These are phyloP conservation scores for Ornithorhynchus anatinus DNA, from an alignment of 2,113 vertebrate genomes.

Conservation along the genomic window DNA sequence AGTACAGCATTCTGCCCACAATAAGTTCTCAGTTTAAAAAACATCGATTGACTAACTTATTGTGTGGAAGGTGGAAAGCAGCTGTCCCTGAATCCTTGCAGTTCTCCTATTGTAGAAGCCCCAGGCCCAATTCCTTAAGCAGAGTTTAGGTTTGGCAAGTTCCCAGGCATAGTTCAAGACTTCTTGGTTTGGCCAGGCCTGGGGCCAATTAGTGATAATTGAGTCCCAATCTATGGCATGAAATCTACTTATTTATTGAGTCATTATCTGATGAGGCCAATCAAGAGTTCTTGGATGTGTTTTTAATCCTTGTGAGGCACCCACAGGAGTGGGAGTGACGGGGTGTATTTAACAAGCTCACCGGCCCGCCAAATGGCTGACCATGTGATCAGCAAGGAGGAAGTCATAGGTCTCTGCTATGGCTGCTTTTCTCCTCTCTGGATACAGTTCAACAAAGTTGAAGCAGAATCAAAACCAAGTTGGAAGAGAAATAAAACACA, in stretches of 20 bases:
- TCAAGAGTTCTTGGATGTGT: conserved; percentile 24
- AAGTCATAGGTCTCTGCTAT: background rate
- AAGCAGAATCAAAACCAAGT: background rate
- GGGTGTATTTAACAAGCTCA: conserved; percentile 27
- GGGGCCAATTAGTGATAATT: conserved; percentile 23
- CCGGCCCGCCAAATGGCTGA: background rate
- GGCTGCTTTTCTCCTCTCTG: background rate
- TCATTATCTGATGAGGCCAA: conserved; percentile 28
- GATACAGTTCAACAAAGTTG: background rate
- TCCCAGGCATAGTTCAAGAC: conserved; percentile 1
- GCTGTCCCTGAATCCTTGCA: background rate
- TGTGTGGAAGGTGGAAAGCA: background rate
- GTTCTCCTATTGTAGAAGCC: background rate
- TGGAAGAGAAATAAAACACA: background rate
- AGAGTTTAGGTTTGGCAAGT: background rate
- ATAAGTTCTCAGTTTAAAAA: no score
- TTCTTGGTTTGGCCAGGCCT: conserved; percentile 9
- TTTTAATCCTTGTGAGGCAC: conserved; percentile 14
- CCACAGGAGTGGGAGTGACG: conserved; percentile 7
- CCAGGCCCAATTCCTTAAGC: background rate
- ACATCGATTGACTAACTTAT: no score
- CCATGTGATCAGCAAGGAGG: background rate
- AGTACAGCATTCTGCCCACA: no score
- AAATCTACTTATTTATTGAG: conserved; percentile 26
- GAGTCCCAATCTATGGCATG: conserved; percentile 2